Percentiles rank a stretch among this genome's conserved stretches.
Conservation (phyloP, 2,797 vertebrate genomes). For the Somateria mollissima region DNA sequence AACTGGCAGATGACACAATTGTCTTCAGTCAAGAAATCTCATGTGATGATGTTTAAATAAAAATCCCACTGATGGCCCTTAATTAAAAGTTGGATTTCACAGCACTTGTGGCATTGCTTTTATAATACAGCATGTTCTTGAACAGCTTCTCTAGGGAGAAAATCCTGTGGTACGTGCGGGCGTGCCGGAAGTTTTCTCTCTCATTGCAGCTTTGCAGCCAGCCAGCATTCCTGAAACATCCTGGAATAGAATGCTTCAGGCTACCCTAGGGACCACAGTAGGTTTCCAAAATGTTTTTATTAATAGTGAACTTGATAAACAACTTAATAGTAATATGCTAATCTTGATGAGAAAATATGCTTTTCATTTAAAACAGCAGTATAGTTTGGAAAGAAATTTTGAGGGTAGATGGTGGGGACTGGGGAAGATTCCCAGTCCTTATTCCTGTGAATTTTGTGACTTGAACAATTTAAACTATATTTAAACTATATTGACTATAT, state of each 20-base stretch:
- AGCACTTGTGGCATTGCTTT: conserved; percentile 25
- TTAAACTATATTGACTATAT: not conserved
- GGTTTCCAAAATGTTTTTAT: conserved; percentile 56
- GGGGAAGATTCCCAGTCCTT: not conserved
- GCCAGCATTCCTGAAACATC: conserved; percentile 55
- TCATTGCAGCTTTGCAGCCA: conserved; percentile 42
- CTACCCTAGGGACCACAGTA: conserved; percentile 8
- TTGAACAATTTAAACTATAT: not conserved
- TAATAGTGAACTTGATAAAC: conserved; percentile 43
- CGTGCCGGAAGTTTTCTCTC: conserved; percentile 48
- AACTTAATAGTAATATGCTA: conserved; percentile 34
- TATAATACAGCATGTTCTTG: conserved; percentile 54
- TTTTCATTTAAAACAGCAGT: conserved; percentile 14
- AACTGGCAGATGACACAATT: conserved; percentile 52
- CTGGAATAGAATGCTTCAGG: conserved; percentile 41
- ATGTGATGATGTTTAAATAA: conserved; percentile 27
- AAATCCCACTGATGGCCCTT: not conserved
- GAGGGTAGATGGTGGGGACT: not conserved
- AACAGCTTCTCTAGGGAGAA: conserved; percentile 61
- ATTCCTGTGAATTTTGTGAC: not conserved
- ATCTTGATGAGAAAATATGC: conserved; percentile 33
- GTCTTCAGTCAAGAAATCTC: conserved; percentile 57
- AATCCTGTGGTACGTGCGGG: conserved; percentile 28
- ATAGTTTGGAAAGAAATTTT: conserved; percentile 13
- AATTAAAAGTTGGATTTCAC: conserved; percentile 51